Evolutionary conservation across 1,140 invertebrate species (phyloP), one percentile per base, ranked within the genome.

Genomic region (Adoxophyes honmai): DNA sequence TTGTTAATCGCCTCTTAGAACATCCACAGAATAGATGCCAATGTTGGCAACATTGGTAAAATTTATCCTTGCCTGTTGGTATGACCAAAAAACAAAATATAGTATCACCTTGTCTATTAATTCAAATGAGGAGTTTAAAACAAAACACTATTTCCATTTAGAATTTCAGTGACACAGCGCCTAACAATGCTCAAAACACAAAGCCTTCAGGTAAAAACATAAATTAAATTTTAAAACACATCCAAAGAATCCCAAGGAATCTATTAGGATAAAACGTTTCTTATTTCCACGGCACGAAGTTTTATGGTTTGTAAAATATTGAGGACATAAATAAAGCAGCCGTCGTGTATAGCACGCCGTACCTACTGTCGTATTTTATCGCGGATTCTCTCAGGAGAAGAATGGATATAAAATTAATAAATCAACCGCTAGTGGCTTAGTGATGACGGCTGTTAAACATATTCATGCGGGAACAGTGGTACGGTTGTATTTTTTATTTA

Each of bases 241-340:
- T 13, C 42, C 42, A 16, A 18, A 28, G 42, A 48, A 33, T 48
- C 16, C 37, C 15, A 84, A 81, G 76, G 66, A 76, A 83, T 78
- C 74, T 86, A 78, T 81, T 81, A 84, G 78, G 77, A 78, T 86
- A 86, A 86, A 86, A 78, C 74, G 73, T 81, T 82, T 62, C 71
- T 78, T 79, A 78, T 82, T 85, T 81, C 73, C 76, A 69, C 68
- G 75, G 70, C 68, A 77, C 66, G 65, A 73, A 86, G 74, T 86
- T 86, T 86, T 83, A 86, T 86, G 80, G 80, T 79, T 86, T 86
- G 82, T 86, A 81, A 86, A 86, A 86, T 86, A 84, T 86, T 81
- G 79, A 73, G 78, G 75, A 72, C 73, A 84, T 86, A 83, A 86
- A 86, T 86, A 86, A 86, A 70, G 66, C 62, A 65, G 68, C 73